Conservation (phyloP, 2,113 vertebrate genomes). For the Pica pica region DNA sequence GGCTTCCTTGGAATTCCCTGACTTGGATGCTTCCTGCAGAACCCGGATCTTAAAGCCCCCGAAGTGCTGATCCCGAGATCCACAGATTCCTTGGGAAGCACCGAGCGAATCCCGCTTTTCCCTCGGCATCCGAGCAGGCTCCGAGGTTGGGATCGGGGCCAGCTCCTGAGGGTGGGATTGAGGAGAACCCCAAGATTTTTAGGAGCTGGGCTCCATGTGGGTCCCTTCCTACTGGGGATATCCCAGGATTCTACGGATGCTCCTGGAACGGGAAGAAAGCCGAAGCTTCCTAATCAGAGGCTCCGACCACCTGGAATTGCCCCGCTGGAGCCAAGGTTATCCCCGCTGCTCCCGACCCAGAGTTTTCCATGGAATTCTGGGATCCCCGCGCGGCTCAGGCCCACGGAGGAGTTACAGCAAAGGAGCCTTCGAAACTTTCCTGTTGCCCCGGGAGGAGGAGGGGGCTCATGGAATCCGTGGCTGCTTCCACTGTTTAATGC, state of each 20-base stretch:
- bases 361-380: not conserved
- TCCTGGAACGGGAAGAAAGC: not conserved
- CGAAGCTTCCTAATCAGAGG: not conserved
- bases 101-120: rapidly evolving
- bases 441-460: not conserved
- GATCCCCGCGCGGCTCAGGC: not conserved
- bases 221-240: not conserved
- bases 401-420: too few species aligned
- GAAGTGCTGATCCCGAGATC: not conserved
- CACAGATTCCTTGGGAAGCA: rapidly evolving
- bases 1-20: not conserved
- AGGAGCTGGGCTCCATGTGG: not conserved
- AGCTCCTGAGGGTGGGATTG: not conserved
- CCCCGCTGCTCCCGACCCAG: not conserved
- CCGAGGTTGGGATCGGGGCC: not conserved
- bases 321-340: not conserved
- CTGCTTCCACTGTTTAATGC: not conserved
- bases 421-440: constrained; percentile 5
- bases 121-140: rapidly evolving
- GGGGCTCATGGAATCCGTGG: not conserved
- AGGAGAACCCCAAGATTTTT: not conserved
- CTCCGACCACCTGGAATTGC: not conserved
- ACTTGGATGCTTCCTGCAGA: not conserved
- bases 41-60: not conserved
- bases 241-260: not conserved